Conservation (phyloP, 2,797 vertebrate species). For the Gallinago nigripennis region DNA sequence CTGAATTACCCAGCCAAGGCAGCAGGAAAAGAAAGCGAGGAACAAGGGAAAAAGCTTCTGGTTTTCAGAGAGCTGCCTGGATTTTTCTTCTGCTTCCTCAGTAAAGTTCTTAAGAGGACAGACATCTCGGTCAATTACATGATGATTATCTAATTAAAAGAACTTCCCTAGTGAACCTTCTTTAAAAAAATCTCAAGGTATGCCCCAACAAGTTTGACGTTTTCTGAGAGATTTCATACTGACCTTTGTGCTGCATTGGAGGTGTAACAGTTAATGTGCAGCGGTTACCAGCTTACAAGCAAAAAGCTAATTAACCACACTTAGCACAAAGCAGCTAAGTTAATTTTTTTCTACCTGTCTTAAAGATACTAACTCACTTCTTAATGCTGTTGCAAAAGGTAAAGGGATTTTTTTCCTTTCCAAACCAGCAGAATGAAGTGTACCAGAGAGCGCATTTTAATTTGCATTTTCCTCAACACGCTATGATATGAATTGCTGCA, state of each 20-base stretch:
- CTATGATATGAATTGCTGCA: neutral
- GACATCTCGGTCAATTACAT: neutral
- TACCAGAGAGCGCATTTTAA: neutral
- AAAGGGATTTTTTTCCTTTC: neutral
- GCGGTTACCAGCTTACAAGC: slow-evolving; percentile 7
- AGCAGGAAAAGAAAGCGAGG: neutral
- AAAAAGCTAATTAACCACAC: slow-evolving; percentile 53
- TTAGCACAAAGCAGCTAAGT: neutral
- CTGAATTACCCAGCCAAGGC: neutral
- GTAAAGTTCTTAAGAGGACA: neutral
- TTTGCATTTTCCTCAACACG: neutral
- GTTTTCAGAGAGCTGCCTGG: neutral
- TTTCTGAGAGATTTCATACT: slow-evolving; percentile 22
- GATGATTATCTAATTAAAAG: neutral
- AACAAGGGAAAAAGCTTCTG: neutral
- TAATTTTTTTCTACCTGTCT: neutral
- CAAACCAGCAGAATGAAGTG: neutral
- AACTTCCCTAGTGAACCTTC: neutral
- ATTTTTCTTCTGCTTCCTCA: neutral
- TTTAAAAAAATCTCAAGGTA: neutral
- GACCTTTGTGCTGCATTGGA: neutral
- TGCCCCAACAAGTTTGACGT: neutral
- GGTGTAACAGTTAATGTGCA: neutral
- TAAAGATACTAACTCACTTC: neutral
- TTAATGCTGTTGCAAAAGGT: neutral